Evolutionary conservation across 2,888 invertebrate genomes (phyloP), one percentile per base, ranked within the genome.

Genomic region (Acronicta aceris): DNA sequence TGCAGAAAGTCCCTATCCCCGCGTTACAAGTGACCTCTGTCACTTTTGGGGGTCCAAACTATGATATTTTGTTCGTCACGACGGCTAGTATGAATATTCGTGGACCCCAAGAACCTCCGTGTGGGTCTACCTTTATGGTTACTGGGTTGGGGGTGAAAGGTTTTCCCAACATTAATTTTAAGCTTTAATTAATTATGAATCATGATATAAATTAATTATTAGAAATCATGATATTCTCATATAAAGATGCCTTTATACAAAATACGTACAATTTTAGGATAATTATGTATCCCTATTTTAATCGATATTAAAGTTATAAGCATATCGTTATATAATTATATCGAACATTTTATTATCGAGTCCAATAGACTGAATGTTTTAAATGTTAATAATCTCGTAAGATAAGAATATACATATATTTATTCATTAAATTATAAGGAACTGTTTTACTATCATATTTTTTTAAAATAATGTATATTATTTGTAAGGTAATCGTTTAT

Each of bases 31-130:
- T 96, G 5, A 97, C 97, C 0, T 97, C 97, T 0, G 96, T 95
- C 4, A 96, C 96, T 2, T 97, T 97, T 81, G 97, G 97, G 4
- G 97, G 97, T 0, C 95, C 95, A 0, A 95, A 96, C 80, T 90
- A 96, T 69, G 96, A 97, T 75, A 94, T 96, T 43, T 85, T 97
- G 55, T 97, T 95, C 78, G 97, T 97, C 13, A 93, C 93, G 0
- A 95, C 96, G 0, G 96, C 96, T 1, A 93, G 89, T 65, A 76
- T 95, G 67, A 84, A 86, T 13, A 84, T 93, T 1, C 83, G 27
- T 0, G 85, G 65, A 0, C 89, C 90, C 5, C 92, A 89, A 54
- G 81, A 87, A 7, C 94, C 95, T 0, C 94, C 96, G 0, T 94
- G 95, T 48, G 97, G 97, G 0, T 91, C 94, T 49, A 95, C 95